Evolutionary conservation across 2,113 vertebrate genomes (phyloP).

Genomic region (Gallinago media): DNA sequence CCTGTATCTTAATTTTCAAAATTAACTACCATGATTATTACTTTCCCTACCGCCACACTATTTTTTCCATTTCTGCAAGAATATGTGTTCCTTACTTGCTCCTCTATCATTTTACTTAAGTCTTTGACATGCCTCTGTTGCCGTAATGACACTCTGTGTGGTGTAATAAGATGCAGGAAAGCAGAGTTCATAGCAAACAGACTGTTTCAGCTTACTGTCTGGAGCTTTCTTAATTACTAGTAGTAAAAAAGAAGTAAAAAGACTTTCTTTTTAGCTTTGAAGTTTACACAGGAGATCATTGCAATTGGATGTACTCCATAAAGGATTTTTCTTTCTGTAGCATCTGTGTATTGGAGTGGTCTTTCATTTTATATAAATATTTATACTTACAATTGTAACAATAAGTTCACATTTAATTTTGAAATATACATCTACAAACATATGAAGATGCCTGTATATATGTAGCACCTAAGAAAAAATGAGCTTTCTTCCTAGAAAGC

Average conservation of each 20-base stretch:
- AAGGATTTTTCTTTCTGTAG: neutral
- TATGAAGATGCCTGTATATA: neutral
- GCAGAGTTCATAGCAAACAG: neutral
- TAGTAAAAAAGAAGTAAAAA: neutral
- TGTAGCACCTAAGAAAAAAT: neutral
- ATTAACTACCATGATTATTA: fast-evolving
- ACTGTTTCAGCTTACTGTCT: neutral
- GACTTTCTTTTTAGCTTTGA: neutral
- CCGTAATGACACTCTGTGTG: neutral
- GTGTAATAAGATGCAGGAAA: neutral
- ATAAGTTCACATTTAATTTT: neutral
- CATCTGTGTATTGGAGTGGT: fast-evolving
- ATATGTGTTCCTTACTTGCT: neutral
- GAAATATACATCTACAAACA: neutral
- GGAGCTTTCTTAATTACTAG: neutral
- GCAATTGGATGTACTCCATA: neutral
- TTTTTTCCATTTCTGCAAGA: neutral
- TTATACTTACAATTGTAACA: neutral
- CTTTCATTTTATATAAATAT: neutral
- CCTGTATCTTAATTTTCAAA: neutral
- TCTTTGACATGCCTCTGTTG: neutral
- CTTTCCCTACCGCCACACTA: fast-evolving
- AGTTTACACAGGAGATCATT: neutral
- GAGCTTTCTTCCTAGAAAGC: neutral
- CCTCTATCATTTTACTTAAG: neutral